Evolutionary conservation across 2,888 invertebrate species (phyloP), one percentile per base, ranked within the genome.

Genomic region (Meghimatium bilineatum): DNA sequence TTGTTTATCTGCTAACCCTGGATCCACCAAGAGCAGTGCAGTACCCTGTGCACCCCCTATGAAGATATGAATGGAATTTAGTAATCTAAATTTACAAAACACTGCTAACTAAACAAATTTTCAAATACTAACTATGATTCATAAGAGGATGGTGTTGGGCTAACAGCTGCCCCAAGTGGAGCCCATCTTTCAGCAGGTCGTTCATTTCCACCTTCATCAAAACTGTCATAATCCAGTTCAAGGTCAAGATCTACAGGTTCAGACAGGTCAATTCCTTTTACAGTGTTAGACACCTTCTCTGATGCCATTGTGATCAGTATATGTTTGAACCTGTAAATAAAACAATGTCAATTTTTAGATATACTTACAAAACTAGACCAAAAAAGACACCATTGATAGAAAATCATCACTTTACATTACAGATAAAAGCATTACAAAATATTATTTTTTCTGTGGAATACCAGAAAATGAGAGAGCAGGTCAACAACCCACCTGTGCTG

Each of bases 101-200:
- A 83, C 72, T 49, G 87, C 86, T 23, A 85, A 78, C 20, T 83
- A n/a, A n/a, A n/a, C 85, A 75, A 56, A 26, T 52, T 75, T 1
- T 26, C 29, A 49, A 38, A n/a, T 49, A 80, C 84, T 81, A 74
- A 90, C 90, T 88, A 86, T 36, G 87, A 86, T 87, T 91, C 91
- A 81, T 87, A 69, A 0, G 89, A 87, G 1, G 88, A 85, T 10
- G 90, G 88, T 17, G 90, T 89, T n/a, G 92, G 91, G 76, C 90
- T 91, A 29, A 88, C 89, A 8, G 92, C 92, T 44, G 93, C 92
- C 17, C 93, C 93, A 0, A 97, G 94, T 26, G 97, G 97, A 88
- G 97, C 97, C 95, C 97, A 97, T 89, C 97, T 74, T 44, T 97
- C 96, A 52, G 88, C 94, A 95, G 78, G 93, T 52, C 93, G 87